Conservation (phyloP, 1,140 invertebrate genomes). For the Lamellibrachia luymesi region DNA sequence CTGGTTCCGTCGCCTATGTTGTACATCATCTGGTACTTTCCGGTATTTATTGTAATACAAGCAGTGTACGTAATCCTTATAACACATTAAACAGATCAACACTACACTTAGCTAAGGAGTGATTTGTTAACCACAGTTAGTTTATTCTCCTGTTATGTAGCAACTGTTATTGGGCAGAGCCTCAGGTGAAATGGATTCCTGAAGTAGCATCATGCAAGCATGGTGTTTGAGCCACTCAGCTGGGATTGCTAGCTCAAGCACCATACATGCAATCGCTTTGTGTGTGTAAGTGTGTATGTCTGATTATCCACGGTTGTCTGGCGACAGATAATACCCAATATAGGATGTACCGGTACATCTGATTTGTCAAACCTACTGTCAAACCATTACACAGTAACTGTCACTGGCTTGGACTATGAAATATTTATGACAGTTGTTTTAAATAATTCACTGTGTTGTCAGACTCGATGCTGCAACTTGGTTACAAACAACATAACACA, state of each 20-base stretch:
- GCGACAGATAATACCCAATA: not conserved
- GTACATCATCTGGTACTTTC: too few relatives aligned
- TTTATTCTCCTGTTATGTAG: too few relatives aligned
- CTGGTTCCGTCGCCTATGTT: too few relatives aligned
- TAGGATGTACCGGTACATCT: not conserved
- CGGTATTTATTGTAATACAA: too few relatives aligned
- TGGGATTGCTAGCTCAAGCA: too few relatives aligned
- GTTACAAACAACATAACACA: not conserved
- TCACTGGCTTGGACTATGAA: not conserved
- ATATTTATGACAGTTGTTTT: not conserved
- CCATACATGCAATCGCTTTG: not conserved
- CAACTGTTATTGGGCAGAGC: too few relatives aligned
- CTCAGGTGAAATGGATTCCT: not conserved
- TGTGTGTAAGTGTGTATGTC: not conserved
- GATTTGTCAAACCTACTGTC: not conserved
- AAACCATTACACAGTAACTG: not conserved
- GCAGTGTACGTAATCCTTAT: too few relatives aligned
- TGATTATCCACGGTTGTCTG: not conserved
- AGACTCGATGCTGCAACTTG: not conserved
- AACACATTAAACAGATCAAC: too few relatives aligned
- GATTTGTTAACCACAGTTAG: too few relatives aligned
- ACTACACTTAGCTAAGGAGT: too few relatives aligned
- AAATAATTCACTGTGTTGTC: not conserved
- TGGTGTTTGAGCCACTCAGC: not conserved
- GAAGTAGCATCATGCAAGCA: not conserved